A percentile compares a stretch with the other conserved stretches of the same genome.
These are phyloP conservation scores for Nothocercus nigrocapillus DNA, from an alignment of 2,113 vertebrate genomes.

Conservation along the genomic window DNA sequence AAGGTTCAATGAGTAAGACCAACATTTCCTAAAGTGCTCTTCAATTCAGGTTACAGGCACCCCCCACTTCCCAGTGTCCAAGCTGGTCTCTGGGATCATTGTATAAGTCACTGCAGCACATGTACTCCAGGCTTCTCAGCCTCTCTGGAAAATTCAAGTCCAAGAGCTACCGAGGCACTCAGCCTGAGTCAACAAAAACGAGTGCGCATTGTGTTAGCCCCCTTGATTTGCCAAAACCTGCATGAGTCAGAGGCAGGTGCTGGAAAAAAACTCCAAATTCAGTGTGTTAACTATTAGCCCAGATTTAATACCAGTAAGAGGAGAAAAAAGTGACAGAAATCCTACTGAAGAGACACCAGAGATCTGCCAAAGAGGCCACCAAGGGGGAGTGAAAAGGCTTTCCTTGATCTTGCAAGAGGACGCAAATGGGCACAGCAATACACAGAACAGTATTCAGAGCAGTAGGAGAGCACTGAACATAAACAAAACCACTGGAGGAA, in stretches of 20 bases:
- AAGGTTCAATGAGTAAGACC: neutral
- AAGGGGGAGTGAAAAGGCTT: neutral
- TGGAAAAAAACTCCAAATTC: neutral
- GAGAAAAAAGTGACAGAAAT: neutral
- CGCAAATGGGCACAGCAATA: neutral
- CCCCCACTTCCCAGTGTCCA: neutral
- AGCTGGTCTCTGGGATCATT: neutral
- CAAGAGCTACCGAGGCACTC: neutral
- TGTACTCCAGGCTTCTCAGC: neutral
- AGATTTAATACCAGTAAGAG: neutral
- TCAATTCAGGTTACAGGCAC: neutral
- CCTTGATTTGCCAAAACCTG: neutral
- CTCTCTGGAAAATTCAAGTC: neutral
- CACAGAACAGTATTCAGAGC: neutral
- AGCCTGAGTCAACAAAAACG: conserved; percentile 25
- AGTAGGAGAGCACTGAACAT: neutral
- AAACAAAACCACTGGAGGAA: neutral
- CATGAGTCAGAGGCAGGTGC: neutral
- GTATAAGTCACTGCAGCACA: neutral
- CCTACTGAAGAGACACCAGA: neutral
- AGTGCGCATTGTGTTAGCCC: neutral
- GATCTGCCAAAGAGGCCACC: neutral
- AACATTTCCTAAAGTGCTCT: neutral
- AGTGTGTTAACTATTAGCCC: neutral
- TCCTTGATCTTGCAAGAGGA: neutral